Base-by-base conservation (phyloP, 2,888 invertebrate genomes). In the Aleiodes leptofemur region DNA sequence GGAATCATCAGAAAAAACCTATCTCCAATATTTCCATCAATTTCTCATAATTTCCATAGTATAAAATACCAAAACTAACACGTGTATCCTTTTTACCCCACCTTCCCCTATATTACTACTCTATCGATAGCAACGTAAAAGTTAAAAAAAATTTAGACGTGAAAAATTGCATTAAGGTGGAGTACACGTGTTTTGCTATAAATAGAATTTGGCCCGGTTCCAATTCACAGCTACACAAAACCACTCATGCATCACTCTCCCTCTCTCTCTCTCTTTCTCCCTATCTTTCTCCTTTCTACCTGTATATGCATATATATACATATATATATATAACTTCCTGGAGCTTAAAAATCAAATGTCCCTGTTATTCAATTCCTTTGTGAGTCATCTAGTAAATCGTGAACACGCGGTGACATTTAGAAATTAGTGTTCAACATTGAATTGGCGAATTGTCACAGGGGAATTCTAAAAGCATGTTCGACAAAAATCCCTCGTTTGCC, bases 181-280 rank as follows among this genome's bases (percentile, higher is more conserved):
- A 73, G 50, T 38, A 73, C 73, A 73, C 64, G 72, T 72, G 64
- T 72, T 66, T 69, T 59, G n/a, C 73, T 73, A 59, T 69, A 59
- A 73, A 69, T 73, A 73, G 69, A 16, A 59, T 59, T 69, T 73
- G 73, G 73, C 57, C 51, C 8, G 59, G 57, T 69, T 69, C 73
- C 73, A 73, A 73, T 69, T 69, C 59, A 31, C 73, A 73, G 56
- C 57, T 69, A 69, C 57, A 59, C 69, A 50, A 57, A 59, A 69
- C 34, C 59, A 43, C 43, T 43, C 66, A 48, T 16, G 55, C 59
- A 69, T 69, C 57, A 59, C 69, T 43, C 43, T 7, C 43, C 48
- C 68, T 66, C 43, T 43, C 56, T 56, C 34, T 57, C 48, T 13
- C 48, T 56, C 56, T 66, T 29, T 56, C 50, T 56, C 48, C 23